These are phyloP conservation scores for Heterohyrax brucei DNA, from an alignment of 2,797 vertebrate species.

Conservation along the genomic window DNA sequence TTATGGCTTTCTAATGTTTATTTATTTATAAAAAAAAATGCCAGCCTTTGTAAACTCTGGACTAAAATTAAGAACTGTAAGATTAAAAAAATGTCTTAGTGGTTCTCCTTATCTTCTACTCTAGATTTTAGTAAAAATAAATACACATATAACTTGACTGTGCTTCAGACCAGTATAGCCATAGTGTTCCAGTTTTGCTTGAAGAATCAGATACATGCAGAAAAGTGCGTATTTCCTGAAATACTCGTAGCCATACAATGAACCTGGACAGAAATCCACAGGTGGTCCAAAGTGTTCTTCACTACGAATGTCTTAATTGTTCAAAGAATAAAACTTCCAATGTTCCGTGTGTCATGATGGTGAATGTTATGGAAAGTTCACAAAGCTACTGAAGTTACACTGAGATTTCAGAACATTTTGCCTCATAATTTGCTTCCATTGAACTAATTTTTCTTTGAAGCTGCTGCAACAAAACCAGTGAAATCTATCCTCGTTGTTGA, in stretches of 20 bases:
- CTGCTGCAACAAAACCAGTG: background rate
- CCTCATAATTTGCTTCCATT: background rate
- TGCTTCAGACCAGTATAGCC: background rate
- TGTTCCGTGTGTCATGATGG: background rate
- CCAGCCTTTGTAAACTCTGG: background rate
- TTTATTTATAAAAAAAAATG: constrained; percentile 37
- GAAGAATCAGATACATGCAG: background rate
- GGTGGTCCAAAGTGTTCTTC: background rate
- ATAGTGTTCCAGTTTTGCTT: background rate
- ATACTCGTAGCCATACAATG: background rate
- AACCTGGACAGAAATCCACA: constrained; percentile 4
- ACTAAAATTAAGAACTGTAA: background rate
- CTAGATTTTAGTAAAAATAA: background rate
- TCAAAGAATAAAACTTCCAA: background rate
- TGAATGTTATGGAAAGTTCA: background rate
- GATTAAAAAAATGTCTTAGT: background rate
- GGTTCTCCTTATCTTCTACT: background rate
- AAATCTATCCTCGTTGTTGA: background rate
- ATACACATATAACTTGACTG: background rate
- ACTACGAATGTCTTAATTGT: constrained; percentile 5
- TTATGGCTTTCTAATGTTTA: background rate
- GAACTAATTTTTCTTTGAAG: background rate
- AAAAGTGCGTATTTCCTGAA: background rate
- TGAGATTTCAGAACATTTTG: background rate
- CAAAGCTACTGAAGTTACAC: background rate